phyloP scores from a whole-genome alignment of 2,888 invertebrate genomes.

The Pristionchus maxplancki region DNA sequence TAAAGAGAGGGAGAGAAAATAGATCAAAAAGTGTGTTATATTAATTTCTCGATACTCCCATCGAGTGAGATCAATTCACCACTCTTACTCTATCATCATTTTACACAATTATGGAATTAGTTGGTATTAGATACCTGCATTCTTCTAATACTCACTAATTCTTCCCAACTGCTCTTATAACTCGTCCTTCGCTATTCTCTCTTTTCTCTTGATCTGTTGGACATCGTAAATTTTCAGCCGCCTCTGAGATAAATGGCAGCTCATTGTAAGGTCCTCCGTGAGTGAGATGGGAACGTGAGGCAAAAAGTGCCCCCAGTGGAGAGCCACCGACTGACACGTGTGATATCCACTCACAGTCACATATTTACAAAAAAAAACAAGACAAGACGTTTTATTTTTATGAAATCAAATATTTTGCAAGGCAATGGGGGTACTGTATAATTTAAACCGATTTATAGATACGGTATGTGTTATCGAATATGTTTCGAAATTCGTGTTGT shows the following conservation, averaged over 20 bases:
- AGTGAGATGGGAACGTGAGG: conserved; percentile 36
- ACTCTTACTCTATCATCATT: neutral
- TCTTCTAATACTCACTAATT: neutral
- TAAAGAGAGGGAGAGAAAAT: no score
- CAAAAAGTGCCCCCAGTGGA: conserved; percentile 34
- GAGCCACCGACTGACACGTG: conserved; percentile 20
- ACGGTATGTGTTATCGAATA: no score
- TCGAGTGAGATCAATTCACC: no score
- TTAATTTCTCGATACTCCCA: no score
- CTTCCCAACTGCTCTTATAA: neutral
- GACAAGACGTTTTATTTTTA: no score
- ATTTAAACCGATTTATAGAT: no score
- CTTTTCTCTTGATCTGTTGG: conserved; percentile 26
- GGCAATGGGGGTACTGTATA: no score
- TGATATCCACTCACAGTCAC: neutral
- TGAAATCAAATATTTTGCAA: no score
- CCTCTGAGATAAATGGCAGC: conserved; percentile 6
- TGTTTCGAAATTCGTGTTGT: neutral
- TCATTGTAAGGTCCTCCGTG: conserved; percentile 27
- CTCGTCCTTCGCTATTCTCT: neutral
- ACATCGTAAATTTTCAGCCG: conserved; percentile 15
- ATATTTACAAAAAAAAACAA: neutral
- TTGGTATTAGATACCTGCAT: neutral
- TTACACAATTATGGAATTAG: neutral
- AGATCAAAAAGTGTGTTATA: no score